A percentile compares a stretch with the other conserved stretches of the same genome.
Conservation (phyloP, 2,888 invertebrate genomes). For the Cheilosia vulpina region DNA sequence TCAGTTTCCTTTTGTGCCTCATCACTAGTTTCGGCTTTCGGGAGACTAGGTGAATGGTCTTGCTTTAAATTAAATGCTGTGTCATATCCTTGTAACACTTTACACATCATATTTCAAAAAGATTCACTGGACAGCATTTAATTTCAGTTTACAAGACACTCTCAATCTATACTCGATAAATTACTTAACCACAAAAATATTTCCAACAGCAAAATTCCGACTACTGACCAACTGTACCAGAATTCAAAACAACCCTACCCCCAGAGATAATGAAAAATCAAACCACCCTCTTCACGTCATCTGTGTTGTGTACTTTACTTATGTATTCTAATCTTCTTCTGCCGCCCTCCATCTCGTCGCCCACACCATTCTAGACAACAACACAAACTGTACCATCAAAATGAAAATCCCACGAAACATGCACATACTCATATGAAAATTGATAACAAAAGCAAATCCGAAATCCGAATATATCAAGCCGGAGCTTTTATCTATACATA, state of each 20-base stretch:
- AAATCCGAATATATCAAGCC: constrained; percentile 24
- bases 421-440: constrained; percentile 25
- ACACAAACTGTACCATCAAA: constrained; percentile 60
- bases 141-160: too few species aligned
- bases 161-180: neutral
- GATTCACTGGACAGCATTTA: too few species aligned
- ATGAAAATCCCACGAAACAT: constrained; percentile 47
- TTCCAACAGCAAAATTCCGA: neutral
- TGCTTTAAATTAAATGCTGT: too few species aligned
- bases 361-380: constrained; percentile 15
- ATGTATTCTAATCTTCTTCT: constrained; percentile 23
- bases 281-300: constrained; percentile 49
- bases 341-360: constrained; percentile 12
- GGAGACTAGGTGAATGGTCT: too few species aligned
- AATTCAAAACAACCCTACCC: constrained; percentile 41
- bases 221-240: constrained; percentile 60
- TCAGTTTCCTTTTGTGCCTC: too few species aligned
- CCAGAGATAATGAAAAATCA: constrained; percentile 10
- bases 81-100: too few species aligned
- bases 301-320: constrained; percentile 2
- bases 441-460: constrained; percentile 59
- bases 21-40: too few species aligned
- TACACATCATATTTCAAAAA: too few species aligned
- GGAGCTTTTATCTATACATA: constrained; percentile 42
- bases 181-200: neutral